Percentiles rank a stretch among this genome's conserved stretches.
Evolutionary conservation across 2,113 vertebrate species (phyloP).

Genomic region (Cichladusa arquata): DNA sequence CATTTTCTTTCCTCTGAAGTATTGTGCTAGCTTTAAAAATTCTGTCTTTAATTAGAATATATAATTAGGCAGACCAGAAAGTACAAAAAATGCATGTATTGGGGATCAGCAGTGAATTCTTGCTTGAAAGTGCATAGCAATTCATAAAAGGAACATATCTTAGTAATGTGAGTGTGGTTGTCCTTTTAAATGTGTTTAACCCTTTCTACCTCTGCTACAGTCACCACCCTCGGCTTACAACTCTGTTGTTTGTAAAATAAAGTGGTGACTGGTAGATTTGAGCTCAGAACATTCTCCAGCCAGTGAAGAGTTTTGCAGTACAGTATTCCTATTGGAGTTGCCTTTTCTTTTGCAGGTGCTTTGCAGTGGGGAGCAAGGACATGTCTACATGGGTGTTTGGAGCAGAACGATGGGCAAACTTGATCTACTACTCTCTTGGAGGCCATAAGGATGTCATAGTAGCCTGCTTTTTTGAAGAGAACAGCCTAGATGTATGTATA

Average conservation of each 20-base stretch:
- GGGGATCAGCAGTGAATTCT: background rate
- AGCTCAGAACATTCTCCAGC: background rate
- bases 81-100: background rate
- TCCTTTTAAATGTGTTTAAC: background rate
- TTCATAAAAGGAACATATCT: background rate
- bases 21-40: background rate
- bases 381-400: constrained; percentile 98
- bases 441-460: constrained; percentile 93
- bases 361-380: constrained; percentile 94
- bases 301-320: background rate
- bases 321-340: background rate
- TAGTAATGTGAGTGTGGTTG: background rate
- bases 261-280: background rate
- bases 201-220: background rate
- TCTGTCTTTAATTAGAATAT: background rate
- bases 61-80: background rate
- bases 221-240: background rate
- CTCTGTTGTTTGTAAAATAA: background rate
- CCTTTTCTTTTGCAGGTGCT: constrained; percentile 78
- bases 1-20: background rate
- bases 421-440: constrained; percentile 91
- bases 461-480: constrained; percentile 91
- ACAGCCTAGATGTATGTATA: constrained; percentile 91
- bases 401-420: constrained; percentile 92
- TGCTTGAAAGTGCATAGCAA: background rate